Evolutionary conservation across 2,888 invertebrate species (phyloP).

Genomic region (Leucania comma): DNA sequence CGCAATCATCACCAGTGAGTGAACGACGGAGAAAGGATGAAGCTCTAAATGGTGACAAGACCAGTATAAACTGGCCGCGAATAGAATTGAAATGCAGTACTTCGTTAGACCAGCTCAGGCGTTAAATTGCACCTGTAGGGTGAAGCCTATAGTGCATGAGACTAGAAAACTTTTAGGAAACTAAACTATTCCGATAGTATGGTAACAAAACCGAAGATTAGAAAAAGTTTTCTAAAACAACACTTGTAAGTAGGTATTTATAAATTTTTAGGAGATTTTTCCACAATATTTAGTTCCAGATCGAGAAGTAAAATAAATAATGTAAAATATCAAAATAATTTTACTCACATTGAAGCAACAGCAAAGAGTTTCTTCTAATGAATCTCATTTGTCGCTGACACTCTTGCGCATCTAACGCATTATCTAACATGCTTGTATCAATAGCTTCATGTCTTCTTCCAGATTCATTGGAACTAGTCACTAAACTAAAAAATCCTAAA

Average conservation of each 20-base stretch:
- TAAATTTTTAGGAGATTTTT: no score
- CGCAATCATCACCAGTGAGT: neutral
- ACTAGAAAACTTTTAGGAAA: no score
- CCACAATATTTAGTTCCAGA: neutral
- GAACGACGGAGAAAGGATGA: neutral
- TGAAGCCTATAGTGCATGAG: neutral
- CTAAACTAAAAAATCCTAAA: slow-evolving; percentile 18
- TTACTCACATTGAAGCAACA: slow-evolving; percentile 57
- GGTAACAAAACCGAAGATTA: no score
- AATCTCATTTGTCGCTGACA: slow-evolving; percentile 47
- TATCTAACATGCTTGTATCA: slow-evolving; percentile 37
- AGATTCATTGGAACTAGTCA: slow-evolving; percentile 31
- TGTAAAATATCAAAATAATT: neutral
- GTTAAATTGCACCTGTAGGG: neutral
- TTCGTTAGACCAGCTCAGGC: neutral
- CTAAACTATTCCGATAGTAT: no score
- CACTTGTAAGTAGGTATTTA: no score
- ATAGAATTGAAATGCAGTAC: neutral
- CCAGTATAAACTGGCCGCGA: neutral
- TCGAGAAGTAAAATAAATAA: neutral
- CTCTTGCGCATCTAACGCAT: slow-evolving; percentile 49
- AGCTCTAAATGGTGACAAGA: neutral
- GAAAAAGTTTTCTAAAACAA: no score
- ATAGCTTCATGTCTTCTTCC: slow-evolving; percentile 17
- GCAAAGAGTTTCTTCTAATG: slow-evolving; percentile 42